Evolutionary conservation across 2,113 vertebrate species (phyloP), one percentile per base, ranked within the genome.

Genomic region (Bucco capensis): DNA sequence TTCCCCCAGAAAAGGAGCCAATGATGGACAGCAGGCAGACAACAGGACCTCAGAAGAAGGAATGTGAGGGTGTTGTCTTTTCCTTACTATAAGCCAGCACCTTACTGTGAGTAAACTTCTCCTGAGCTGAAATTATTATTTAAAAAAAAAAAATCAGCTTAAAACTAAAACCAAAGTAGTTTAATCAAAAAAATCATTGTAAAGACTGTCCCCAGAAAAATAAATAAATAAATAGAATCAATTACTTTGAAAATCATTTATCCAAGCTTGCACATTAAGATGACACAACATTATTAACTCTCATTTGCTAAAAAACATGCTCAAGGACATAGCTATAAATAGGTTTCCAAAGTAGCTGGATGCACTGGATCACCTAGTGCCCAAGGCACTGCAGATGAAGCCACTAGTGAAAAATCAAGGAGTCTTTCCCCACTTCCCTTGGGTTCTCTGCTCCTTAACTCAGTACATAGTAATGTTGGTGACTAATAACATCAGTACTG

Each of bases 201-300:
- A 5, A 23, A 77, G 5, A 62, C 47, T 0, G 1, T 10, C 1
- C 30, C 4, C 10, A 47, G 16, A 18, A 73, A 54, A 27, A 25
- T 31, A 28, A 69, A 9, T 19, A 74, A 35, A 21, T n/a, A n/a
- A n/a, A 56, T 51, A 66, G 60, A 2, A 13, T 47, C 47, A 21
- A 13, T 47, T 51, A 21, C 25, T 72, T 35, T 3, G 9, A 74
- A 88, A 38, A 54, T 8, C 4, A 22, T 21, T 54, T 42, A 10
- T 24, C 8, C 38, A 35, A 73, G 14, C 6, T 66, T 51, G 14
- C 42, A 23, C 17, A 24, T 66, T 37, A 46, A 13, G 58, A 31
- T 30, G 25, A 22, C 9, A 24, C 3, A 21, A 9, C 6, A 13
- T 40, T 56, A 71, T n/a, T 50, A 50, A 65, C 16, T 28, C 10